A percentile compares a stretch with the other conserved stretches of the same genome.
Evolutionary conservation across 1,140 invertebrate genomes (phyloP).

Genomic region (Pseudoatta argentina): DNA sequence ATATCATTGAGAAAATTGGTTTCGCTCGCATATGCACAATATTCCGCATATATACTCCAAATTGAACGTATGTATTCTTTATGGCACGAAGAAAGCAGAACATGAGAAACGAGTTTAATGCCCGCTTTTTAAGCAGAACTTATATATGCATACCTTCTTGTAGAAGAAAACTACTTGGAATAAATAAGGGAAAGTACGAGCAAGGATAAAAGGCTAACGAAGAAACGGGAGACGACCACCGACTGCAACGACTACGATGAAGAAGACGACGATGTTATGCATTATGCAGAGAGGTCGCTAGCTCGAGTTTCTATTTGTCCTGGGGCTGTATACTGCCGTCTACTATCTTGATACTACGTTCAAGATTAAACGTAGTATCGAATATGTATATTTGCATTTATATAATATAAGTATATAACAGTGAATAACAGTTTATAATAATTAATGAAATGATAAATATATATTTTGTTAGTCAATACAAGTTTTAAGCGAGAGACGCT

Average conservation of each 20-base stretch:
- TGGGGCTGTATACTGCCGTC: slow-evolving; percentile 29
- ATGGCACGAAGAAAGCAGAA: background rate
- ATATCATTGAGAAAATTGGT: slow-evolving; percentile 30
- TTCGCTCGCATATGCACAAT: slow-evolving; percentile 3
- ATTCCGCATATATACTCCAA: slow-evolving; percentile 5
- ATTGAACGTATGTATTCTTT: slow-evolving; percentile 52
- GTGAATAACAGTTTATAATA: no score
- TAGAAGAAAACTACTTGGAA: slow-evolving; percentile 36
- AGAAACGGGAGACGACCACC: slow-evolving; percentile 62
- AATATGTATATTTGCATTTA: slow-evolving; percentile 39
- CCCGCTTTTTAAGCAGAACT: slow-evolving; percentile 54
- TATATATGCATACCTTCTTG: slow-evolving; percentile 65
- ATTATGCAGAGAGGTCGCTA: slow-evolving; percentile 78
- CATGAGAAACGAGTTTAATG: slow-evolving; percentile 29
- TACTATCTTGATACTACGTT: slow-evolving; percentile 41
- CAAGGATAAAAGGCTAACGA: slow-evolving; percentile 78
- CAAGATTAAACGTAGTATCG: slow-evolving; percentile 69
- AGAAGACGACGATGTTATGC: slow-evolving; percentile 74
- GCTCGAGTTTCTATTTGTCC: slow-evolving; percentile 76
- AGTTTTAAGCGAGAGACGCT: no score
- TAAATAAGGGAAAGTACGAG: slow-evolving; percentile 30
- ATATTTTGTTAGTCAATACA: no score
- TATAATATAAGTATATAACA: background rate
- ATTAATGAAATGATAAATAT: no score
- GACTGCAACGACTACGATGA: slow-evolving; percentile 64